Percentiles rank a stretch among this genome's conserved stretches.
Evolutionary conservation across 2,888 invertebrate genomes (phyloP).

Genomic region (Cheilosia impressa): DNA sequence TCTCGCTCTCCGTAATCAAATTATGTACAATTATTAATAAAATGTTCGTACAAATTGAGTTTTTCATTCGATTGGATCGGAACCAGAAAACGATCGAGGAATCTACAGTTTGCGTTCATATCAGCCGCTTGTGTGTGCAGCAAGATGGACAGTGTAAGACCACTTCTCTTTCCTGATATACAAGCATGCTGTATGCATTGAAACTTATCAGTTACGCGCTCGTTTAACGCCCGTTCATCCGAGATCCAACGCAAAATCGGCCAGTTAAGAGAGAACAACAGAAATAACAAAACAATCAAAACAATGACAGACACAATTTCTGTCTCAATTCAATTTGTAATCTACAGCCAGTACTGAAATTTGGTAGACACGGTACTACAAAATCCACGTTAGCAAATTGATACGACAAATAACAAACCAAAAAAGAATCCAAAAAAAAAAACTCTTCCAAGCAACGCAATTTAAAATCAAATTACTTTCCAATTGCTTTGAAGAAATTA

Average conservation of each 20-base stretch:
- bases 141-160: slow-evolving; percentile 19
- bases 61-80: not conserved
- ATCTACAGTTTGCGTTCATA: not conserved
- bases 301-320: not conserved
- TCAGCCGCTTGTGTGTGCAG: slow-evolving; percentile 19
- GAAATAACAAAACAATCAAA: slow-evolving; percentile 5
- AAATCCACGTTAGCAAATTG: slow-evolving; percentile 13
- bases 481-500: not conserved
- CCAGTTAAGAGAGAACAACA: slow-evolving; percentile 14
- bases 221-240: not conserved
- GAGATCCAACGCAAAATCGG: slow-evolving; percentile 1
- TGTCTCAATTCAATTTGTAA: slow-evolving; percentile 13
- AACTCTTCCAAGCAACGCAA: not conserved
- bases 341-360: slow-evolving; percentile 8
- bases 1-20: not conserved
- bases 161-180: slow-evolving; percentile 18
- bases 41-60: not conserved
- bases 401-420: not conserved
- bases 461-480: slow-evolving; percentile 1
- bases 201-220: slow-evolving; percentile 15
- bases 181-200: slow-evolving; percentile 7
- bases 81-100: slow-evolving; percentile 9
- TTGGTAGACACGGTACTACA: slow-evolving; percentile 8
- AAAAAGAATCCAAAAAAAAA: too few relatives aligned
- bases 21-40: not conserved